Base-by-base conservation (phyloP, 2,888 invertebrate species). In the Cremastobaeus sp. region DNA sequence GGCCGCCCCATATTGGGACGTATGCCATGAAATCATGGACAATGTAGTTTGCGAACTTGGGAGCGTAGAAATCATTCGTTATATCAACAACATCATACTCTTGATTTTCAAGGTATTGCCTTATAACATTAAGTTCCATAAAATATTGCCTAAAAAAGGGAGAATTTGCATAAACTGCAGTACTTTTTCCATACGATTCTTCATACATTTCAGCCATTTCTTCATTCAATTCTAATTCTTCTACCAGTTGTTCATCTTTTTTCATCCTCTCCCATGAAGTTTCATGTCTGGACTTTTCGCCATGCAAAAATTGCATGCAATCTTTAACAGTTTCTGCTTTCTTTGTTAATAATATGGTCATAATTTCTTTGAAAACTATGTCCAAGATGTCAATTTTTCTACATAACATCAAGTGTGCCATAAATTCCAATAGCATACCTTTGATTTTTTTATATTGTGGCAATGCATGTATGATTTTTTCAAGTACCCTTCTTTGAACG, bases 21-120 rank as follows among this genome's bases (percentile, higher is more conserved):
- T 75, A 77, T 1, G 76, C 59, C 76, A 78, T 76, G 12, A 59
- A 77, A 30, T 21, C 66, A 0, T 14, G 12, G 0, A 75, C 9
- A 1, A 78, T 5, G 52, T 77, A 66, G 0, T 75, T 68, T 1
- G 68, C 48, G 25, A 77, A 75, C 18, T 68, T 12, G 6, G 50
- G 50, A 6, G 43, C 50, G 17, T 43, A 39, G 18, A n/a, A 64
- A 9, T 21, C 8, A 3, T 52, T 64, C 4, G 28, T 45, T 25
- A 1, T 34, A 12, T 43, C 41, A 1, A 25, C 11, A 1, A 52
- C 45, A 15, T 45, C 34, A 35, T 2, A 18, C 14, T 64, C 64
- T 4, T 25, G 9, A 4, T 41, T 15, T 12, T 21, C 4, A 1
- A 64, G 3, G 1, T 2, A 0, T 52, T 15, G 3, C 4, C 18